Evolutionary conservation across 2,888 invertebrate genomes (phyloP).

Genomic region (Drosophila cognata): DNA sequence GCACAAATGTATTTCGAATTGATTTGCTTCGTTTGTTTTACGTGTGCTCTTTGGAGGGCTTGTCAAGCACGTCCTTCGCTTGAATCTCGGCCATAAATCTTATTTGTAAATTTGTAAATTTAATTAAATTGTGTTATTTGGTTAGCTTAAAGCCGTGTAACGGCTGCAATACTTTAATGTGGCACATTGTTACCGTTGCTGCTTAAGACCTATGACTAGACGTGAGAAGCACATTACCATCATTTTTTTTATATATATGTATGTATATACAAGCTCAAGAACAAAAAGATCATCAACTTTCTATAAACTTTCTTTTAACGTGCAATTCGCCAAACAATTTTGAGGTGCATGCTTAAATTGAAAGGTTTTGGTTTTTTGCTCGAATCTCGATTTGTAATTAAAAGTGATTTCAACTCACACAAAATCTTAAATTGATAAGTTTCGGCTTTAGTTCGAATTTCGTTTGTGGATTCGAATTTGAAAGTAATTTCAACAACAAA

Average conservation of each 20-base stretch:
- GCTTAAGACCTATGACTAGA: slow-evolving; percentile 50
- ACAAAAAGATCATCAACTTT: slow-evolving; percentile 31
- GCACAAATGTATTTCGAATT: slow-evolving; percentile 27
- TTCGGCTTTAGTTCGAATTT: background rate
- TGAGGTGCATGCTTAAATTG: background rate
- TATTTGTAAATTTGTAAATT: slow-evolving; percentile 23
- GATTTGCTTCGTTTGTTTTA: slow-evolving; percentile 7
- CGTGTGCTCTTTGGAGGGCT: slow-evolving; percentile 1
- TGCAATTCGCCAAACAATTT: slow-evolving; percentile 11
- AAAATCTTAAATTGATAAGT: background rate
- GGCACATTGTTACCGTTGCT: slow-evolving; percentile 37
- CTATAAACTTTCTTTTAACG: slow-evolving; percentile 6
- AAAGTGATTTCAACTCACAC: background rate
- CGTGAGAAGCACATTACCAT: slow-evolving; percentile 45
- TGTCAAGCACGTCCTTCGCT: slow-evolving; percentile 29
- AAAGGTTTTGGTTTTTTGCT: background rate
- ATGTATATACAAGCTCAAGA: slow-evolving; percentile 38
- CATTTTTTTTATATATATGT: background rate
- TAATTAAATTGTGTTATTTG: slow-evolving; percentile 26
- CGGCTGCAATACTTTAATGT: slow-evolving; percentile 67
- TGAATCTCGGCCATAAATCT: slow-evolving; percentile 31
- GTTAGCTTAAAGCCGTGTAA: slow-evolving; percentile 68
- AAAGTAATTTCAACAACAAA: background rate
- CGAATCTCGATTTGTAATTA: background rate
- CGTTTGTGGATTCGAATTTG: background rate